Conservation (phyloP, 2,888 invertebrate species). For the Lomographa bimaculata region DNA sequence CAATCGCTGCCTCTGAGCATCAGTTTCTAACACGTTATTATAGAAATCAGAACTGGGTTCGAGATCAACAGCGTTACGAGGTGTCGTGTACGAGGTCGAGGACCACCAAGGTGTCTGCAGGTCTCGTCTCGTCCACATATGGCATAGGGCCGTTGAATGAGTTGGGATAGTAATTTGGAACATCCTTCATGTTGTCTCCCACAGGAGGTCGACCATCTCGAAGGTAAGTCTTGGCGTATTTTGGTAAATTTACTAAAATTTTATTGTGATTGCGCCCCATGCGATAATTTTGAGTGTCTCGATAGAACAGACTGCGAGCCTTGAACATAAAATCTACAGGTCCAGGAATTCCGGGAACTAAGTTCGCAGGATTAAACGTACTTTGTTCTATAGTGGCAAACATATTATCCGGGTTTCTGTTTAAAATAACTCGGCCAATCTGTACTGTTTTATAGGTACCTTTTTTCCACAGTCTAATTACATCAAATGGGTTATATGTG, state of each 20-base stretch:
- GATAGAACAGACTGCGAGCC: slow-evolving; percentile 72
- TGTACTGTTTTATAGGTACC: slow-evolving; percentile 54
- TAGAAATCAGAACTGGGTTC: slow-evolving; percentile 88
- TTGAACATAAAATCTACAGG: slow-evolving; percentile 79
- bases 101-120: slow-evolving; percentile 34
- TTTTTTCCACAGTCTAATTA: slow-evolving; percentile 58
- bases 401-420: slow-evolving; percentile 61
- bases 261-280: slow-evolving; percentile 47
- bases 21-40: slow-evolving; percentile 80
- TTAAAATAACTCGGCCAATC: slow-evolving; percentile 54
- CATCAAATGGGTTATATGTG: slow-evolving; percentile 61
- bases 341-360: slow-evolving; percentile 75
- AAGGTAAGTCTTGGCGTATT: slow-evolving; percentile 39
- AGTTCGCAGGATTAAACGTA: slow-evolving; percentile 62
- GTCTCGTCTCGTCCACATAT: slow-evolving; percentile 41
- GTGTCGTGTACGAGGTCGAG: too few relatives aligned
- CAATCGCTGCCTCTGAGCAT: slow-evolving; percentile 30
- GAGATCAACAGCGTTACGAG: slow-evolving; percentile 25
- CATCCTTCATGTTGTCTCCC: slow-evolving; percentile 36
- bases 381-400: slow-evolving; percentile 78
- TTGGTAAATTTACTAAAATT: slow-evolving; percentile 42
- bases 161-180: slow-evolving; percentile 49
- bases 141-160: slow-evolving; percentile 47
- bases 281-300: slow-evolving; percentile 78
- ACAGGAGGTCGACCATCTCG: slow-evolving; percentile 45